Base-by-base conservation (phyloP, 2,888 invertebrate species). In the Diaprepes abbreviatus region DNA sequence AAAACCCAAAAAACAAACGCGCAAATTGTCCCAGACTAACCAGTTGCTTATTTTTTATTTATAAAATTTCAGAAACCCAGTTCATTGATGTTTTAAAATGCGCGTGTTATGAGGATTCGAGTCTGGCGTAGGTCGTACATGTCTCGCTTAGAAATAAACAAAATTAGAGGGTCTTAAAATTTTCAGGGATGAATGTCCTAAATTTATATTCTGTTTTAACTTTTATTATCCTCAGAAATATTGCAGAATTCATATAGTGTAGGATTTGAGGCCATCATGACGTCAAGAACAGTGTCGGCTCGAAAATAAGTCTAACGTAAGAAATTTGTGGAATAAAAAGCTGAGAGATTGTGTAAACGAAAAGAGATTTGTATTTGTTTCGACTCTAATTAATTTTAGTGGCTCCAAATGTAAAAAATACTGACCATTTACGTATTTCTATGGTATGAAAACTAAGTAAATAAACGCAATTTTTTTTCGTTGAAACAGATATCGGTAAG, bases 21-120 rank as follows among this genome's bases (percentile, higher is more conserved):
- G 1, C 14, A 38, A 14, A 38, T 16, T 38, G 38, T 38, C 17
- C 14, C 16, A 14, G 16, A 14, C 38, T 17, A 17, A 38, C 16
- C 38, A 16, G 38, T 38, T 38, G 38, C 38, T 38, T 7, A 38
- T 38, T 38, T 38, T 38, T 38, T 16, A 38, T 38, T 38, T 17
- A 38, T 38, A 16, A 38, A 38, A 38, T 38, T 38, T 4, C 3
- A 14, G 38, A 38, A 16, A 5, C 16, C 12, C 16, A 3, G 38
- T 38, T 7, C 3, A 14, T 16, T 38, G 16, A 17, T 38, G 38
- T 38, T 17, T 17, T n/a, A n/a, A 14, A 38, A 38, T 3, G 28
- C 28, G 28, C 28, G 28, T 28, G 17, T 40, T 40, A 40, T 17
- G 16, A 16, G 17, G 40, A 17, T 40, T 10, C 1, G 17, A 6